A percentile compares a stretch with the other conserved stretches of the same genome.
These are phyloP conservation scores for Pterobdella sp. DNA, from an alignment of 2,888 invertebrate genomes.

Conservation along the genomic window DNA sequence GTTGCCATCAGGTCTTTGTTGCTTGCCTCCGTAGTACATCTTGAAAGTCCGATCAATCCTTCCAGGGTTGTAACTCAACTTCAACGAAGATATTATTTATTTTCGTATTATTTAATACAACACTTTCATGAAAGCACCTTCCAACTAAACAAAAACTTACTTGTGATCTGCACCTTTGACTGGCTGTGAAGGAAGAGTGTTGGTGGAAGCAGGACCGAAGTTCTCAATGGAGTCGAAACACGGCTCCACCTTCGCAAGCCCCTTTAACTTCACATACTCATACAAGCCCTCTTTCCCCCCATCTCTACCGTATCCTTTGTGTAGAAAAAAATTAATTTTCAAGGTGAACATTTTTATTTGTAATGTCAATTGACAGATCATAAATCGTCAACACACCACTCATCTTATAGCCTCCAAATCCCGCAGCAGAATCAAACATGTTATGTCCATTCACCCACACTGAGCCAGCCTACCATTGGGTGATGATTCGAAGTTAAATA, in stretches of 20 bases:
- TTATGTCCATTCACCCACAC: slow-evolving; percentile 58
- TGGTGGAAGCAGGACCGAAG: not conserved
- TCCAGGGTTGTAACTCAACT: no score
- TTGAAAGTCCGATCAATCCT: slow-evolving; percentile 53
- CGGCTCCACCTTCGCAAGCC: not conserved
- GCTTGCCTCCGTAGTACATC: slow-evolving; percentile 54
- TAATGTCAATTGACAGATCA: no score
- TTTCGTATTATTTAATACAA: no score
- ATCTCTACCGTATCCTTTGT: slow-evolving; percentile 53
- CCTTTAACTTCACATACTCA: slow-evolving; percentile 2
- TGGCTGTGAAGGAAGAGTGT: not conserved
- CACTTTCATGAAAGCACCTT: no score
- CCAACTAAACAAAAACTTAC: no score
- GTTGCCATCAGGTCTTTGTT: slow-evolving; percentile 53
- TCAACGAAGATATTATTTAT: no score
- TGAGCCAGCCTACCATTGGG: slow-evolving; percentile 53
- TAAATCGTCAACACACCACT: slow-evolving; percentile 45
- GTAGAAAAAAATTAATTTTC: no score
- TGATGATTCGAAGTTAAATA: no score
- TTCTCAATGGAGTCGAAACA: not conserved
- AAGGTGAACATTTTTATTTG: no score
- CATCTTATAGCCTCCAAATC: slow-evolving; percentile 54
- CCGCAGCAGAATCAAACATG: slow-evolving; percentile 53
- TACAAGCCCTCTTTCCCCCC: slow-evolving; percentile 51
- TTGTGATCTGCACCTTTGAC: no score